Evolutionary conservation across 2,113 vertebrate species (phyloP), one percentile per base, ranked within the genome.

Genomic region (Pygathrix nemaeus): DNA sequence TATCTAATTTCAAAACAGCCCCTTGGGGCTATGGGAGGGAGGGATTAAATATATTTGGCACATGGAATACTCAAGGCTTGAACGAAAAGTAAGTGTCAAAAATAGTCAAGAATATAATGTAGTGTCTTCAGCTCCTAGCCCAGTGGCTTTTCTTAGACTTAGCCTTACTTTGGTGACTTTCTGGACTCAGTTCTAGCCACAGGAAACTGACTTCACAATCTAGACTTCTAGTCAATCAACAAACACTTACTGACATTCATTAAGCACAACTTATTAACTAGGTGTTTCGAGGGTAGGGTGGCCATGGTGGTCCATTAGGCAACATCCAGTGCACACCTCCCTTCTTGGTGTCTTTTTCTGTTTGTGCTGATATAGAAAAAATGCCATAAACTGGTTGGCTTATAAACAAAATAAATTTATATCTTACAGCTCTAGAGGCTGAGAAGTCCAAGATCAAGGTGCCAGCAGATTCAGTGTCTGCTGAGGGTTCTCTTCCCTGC

Each of bases 1-100:
- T 96, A 81, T 48, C 92, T 93, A 88, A 97, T 96, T 88, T 96
- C 91, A 78, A 88, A 96, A 84, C 45, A 96, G 61, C 4, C 32
- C 45, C 12, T 94, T 82, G 40, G 64, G 93, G 55, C 78, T 92
- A 85, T 61, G 14, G 35, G 52, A 73, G 93, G 52, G 38, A 89
- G 38, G 27, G 25, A 61, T 91, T 72, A 91, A 88, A 82, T 79
- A 70, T 68, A 68, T 50, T 57, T 68, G 30, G 48, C 48, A 43
- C 23, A 43, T 16, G 7, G 25, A 93, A 61, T 40, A 76, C 20
- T 40, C 55, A 89, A 92, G 52, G 13, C 18, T 92, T 73, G 0
- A 35, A 73, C 32, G 73, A 66, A 88, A 70, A 48, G 11, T 84
- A 48, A 93, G 38, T 70, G 59, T 35, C 40, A 38, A 55, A 87